Evolutionary conservation across 2,113 vertebrate genomes (phyloP).

Genomic region (Lophura nycthemera): DNA sequence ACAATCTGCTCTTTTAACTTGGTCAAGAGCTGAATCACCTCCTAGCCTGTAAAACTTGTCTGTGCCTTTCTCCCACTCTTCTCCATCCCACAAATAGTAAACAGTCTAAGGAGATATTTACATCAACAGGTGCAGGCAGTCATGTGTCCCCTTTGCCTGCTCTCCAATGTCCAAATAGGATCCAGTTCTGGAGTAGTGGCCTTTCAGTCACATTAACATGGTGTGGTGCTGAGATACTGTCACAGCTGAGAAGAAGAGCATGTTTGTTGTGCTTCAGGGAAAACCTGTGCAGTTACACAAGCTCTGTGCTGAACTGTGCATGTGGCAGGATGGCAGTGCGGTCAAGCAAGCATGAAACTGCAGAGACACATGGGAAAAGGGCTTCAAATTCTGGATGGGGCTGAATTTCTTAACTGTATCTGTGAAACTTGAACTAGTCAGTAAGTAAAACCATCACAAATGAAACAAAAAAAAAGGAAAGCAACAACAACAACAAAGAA

Average conservation of each 20-base stretch:
- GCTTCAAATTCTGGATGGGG: background rate
- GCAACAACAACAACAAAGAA: too few relatives aligned
- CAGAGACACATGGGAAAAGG: background rate
- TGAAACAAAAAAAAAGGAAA: background rate
- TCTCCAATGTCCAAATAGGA: background rate
- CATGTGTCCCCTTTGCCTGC: background rate
- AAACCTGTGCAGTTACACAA: background rate
- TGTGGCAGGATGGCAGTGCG: background rate
- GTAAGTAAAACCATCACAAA: background rate
- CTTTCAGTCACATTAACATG: background rate
- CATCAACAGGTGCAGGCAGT: constrained; percentile 28
- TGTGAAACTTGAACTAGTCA: background rate
- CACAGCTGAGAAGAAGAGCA: constrained; percentile 15
- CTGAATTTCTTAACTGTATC: background rate
- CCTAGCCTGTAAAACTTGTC: background rate
- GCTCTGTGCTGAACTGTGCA: background rate
- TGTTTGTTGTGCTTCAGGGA: background rate
- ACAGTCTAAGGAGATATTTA: background rate
- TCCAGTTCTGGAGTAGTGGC: background rate
- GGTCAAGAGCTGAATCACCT: background rate
- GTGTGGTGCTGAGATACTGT: background rate
- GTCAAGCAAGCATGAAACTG: background rate
- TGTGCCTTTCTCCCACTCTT: background rate
- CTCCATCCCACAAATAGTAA: constrained; percentile 15
- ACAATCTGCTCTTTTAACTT: constrained; percentile 5